Evolutionary conservation across 2,888 invertebrate genomes (phyloP).

Genomic region (Lycophotia porphyrea): DNA sequence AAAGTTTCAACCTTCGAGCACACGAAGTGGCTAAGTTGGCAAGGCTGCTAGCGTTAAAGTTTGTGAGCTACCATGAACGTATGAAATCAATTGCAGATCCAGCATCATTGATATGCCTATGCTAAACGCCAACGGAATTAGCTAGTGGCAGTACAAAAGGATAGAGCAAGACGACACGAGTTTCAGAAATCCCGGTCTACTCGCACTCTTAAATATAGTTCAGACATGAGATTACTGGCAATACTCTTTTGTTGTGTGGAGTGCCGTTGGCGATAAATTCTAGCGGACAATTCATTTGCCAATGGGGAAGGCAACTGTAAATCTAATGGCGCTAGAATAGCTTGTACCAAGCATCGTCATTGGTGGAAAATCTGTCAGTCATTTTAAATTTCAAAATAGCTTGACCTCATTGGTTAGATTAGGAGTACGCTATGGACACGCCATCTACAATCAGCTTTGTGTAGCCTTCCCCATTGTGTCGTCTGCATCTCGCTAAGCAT

Average conservation of each 20-base stretch:
- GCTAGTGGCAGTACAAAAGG: not conserved
- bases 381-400: too few species aligned
- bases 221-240: not conserved
- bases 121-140: not conserved
- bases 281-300: not conserved
- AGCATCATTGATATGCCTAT: not conserved
- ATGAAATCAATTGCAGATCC: conserved; percentile 1
- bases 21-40: not conserved
- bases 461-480: not conserved
- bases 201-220: not conserved
- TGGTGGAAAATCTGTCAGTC: too few species aligned
- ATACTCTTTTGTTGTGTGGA: not conserved
- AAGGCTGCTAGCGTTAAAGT: not conserved
- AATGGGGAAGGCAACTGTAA: too few species aligned
- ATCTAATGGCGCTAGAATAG: too few species aligned
- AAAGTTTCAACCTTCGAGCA: not conserved
- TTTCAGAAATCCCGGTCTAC: not conserved
- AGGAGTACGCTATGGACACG: too few species aligned
- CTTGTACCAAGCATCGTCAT: too few species aligned
- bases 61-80: not conserved
- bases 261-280: not conserved
- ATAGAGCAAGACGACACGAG: not conserved
- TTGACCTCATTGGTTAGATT: too few species aligned
- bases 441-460: too few species aligned
- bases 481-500: not conserved